A percentile compares a stretch with the other conserved stretches of the same genome.
Evolutionary conservation across 35 echinoderm and acorn worm genomes (phyloP).

Genomic region (Strongylocentrotus purpuratus): DNA sequence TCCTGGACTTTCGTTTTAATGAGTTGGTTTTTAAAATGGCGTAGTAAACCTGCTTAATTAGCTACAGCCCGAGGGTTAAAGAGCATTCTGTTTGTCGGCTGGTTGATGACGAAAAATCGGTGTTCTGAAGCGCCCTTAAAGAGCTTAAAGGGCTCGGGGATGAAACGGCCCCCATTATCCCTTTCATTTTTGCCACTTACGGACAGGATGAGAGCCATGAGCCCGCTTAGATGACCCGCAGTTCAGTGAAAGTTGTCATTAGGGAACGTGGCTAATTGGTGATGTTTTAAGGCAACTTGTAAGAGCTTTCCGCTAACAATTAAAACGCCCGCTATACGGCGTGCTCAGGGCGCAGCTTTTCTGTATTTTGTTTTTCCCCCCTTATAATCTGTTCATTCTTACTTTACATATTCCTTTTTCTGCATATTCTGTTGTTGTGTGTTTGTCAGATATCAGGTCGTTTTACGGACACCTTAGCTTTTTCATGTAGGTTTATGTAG

Average conservation of each 20-base stretch:
- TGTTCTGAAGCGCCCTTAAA: background rate
- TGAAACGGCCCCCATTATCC: background rate
- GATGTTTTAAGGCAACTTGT: background rate
- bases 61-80: background rate
- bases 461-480: too few relatives aligned
- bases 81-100: background rate
- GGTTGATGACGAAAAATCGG: background rate
- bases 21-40: background rate
- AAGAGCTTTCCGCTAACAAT: background rate
- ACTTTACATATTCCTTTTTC: too few relatives aligned
- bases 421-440: too few relatives aligned
- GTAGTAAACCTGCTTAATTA: background rate
- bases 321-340: background rate
- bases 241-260: background rate
- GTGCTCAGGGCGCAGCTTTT: background rate
- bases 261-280: background rate
- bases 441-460: too few relatives aligned
- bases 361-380: background rate
- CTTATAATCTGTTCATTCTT: background rate
- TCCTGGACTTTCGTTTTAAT: too few relatives aligned
- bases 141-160: background rate
- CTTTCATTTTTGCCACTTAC: conserved; percentile 1
- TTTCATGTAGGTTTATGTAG: too few relatives aligned
- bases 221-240: background rate
- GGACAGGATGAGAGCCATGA: background rate